Evolutionary conservation across 2,888 invertebrate species (phyloP), one percentile per base, ranked within the genome.

Genomic region (Agriopis aurantiaria): DNA sequence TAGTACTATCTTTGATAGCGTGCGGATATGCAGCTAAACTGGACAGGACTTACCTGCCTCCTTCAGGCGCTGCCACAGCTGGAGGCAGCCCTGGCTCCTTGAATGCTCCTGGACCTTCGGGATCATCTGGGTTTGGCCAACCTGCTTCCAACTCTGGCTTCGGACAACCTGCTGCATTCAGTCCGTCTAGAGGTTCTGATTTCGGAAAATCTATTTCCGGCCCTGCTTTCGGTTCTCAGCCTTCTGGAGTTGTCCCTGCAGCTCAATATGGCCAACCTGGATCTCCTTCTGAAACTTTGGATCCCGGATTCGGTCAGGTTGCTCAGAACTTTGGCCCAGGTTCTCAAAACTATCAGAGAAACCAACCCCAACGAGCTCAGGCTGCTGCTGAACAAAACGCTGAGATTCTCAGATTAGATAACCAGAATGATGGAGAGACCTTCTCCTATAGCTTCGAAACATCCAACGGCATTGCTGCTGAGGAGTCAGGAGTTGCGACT

Each of bases 381-480:
- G 91, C 92, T 0, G 85, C 86, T 3, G 83, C 87, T 8, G 94
- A 93, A 48, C 88, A 87, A 70, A 86, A 81, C 51, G 92, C 94
- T 9, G 87, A 92, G 76, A 93, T 88, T 46, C 73, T 94, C 57
- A 88, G 85, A 83, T 91, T 88, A 69, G 87, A 90, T 9, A 93
- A 87, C 74, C 84, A 91, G 71, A 93, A 91, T 61, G 91, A 93
- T 65, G 93, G 93, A 40, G 90, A 93, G 59, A 86, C 85, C 8
- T 94, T 88, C 75, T 78, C 89, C 0, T 94, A 92, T 76, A 90
- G 86, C 65, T 94, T 90, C 52, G 93, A 94, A 78, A 93, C 94
- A 3, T 92, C 93, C 0, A 94, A 94, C 65, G 93, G 94, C 5
- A 93, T 94, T 72, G 84, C 90, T 68, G 93, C 91, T 81, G 93